These are phyloP conservation scores for Nylanderia fulva DNA, from an alignment of 1,140 invertebrate genomes.

Conservation along the genomic window DNA sequence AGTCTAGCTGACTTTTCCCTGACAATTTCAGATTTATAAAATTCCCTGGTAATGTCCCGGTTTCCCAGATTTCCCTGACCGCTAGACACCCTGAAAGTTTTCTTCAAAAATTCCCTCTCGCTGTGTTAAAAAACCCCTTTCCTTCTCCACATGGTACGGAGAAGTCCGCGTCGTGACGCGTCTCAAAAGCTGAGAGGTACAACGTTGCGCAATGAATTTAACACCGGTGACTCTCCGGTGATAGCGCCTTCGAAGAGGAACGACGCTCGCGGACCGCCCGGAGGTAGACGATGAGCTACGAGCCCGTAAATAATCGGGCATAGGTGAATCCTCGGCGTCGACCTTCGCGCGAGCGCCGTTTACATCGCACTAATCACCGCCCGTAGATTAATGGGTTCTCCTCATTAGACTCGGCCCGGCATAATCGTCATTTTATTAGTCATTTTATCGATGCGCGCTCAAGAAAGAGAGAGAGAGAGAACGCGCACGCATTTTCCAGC, in stretches of 20 bases:
- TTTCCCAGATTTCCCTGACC: no score
- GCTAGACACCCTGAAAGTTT: no score
- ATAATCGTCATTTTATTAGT: conserved; percentile 60
- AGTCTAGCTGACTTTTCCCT: no score
- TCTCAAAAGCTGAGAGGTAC: conserved; percentile 22
- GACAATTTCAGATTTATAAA: no score
- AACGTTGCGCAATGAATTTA: conserved; percentile 57
- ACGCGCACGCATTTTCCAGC: conserved; percentile 44
- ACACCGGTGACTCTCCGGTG: conserved; percentile 5
- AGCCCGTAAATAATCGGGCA: conserved; percentile 64
- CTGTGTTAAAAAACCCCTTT: not conserved
- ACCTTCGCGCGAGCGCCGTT: conserved; percentile 44
- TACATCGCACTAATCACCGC: conserved; percentile 60
- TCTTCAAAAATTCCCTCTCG: not conserved
- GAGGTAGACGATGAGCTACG: conserved; percentile 56
- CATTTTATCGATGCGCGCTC: conserved; percentile 47
- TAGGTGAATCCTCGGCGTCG: conserved; percentile 48
- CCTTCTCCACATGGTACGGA: not conserved
- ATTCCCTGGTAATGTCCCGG: no score
- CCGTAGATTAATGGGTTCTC: conserved; percentile 52
- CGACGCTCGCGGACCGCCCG: conserved; percentile 47
- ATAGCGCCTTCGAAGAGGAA: conserved; percentile 25
- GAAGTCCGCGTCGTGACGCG: not conserved
- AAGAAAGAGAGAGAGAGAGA: no score
- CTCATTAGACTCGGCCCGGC: conserved; percentile 40